phyloP scores from a whole-genome alignment of 2,113 vertebrate genomes.

The Panthera uncia region DNA sequence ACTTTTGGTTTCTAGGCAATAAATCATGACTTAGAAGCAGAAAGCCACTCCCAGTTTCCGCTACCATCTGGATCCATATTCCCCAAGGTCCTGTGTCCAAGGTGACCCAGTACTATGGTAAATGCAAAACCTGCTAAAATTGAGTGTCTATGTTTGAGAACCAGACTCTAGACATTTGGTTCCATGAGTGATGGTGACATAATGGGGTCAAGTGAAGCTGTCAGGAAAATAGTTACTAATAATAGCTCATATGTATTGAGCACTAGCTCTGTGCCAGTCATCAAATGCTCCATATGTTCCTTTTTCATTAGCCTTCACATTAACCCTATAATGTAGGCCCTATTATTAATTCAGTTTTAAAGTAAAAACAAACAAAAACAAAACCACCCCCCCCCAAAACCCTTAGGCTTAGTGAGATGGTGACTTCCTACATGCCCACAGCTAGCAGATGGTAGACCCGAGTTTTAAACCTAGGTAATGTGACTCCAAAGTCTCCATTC shows the following conservation, averaged over 20 bases:
- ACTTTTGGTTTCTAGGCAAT: constrained; percentile 1
- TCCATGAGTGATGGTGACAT: constrained; percentile 59
- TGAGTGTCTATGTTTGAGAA: constrained; percentile 17
- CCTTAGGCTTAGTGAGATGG: not conserved
- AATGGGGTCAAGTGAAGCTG: constrained; percentile 52
- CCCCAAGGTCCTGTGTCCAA: not conserved
- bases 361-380: not conserved
- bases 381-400: no score
- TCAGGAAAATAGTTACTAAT: constrained; percentile 43
- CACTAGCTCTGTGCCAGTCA: not conserved
- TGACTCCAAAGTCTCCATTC: not conserved
- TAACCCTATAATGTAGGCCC: not conserved
- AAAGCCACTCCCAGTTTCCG: not conserved
- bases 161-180: constrained; percentile 34
- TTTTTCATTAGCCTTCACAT: not conserved
- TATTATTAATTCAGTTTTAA: not conserved
- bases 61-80: not conserved
- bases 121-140: constrained; percentile 25
- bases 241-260: not conserved
- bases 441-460: not conserved
- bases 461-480: not conserved
- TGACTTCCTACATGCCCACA: not conserved
- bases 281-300: not conserved
- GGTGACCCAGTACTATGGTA: not conserved
- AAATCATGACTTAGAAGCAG: not conserved